Evolutionary conservation across 2,888 invertebrate genomes (phyloP).

Genomic region (Plagodis dolabraria): DNA sequence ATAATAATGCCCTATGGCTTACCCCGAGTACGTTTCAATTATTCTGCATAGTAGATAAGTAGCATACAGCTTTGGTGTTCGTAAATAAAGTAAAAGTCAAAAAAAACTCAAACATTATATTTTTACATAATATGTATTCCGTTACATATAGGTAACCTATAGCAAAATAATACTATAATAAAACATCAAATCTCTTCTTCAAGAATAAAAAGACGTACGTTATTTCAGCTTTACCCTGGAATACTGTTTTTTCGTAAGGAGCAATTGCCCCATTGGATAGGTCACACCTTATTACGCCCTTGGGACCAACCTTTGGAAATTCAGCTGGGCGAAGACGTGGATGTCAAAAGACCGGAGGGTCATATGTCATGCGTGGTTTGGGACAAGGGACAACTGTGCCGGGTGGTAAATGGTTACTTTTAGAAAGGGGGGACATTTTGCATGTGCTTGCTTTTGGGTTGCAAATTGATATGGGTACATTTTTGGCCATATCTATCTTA

Average conservation of each 20-base stretch:
- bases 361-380: slow-evolving; percentile 72
- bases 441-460: slow-evolving; percentile 6
- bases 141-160: too few relatives aligned
- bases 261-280: slow-evolving; percentile 1
- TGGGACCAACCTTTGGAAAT: slow-evolving; percentile 54
- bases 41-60: too few relatives aligned
- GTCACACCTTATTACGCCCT: background rate
- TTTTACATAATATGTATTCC: too few relatives aligned
- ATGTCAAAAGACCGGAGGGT: slow-evolving; percentile 64
- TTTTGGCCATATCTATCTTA: background rate
- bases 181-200: too few relatives aligned
- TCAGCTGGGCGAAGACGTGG: slow-evolving; percentile 45
- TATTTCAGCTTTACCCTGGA: too few relatives aligned
- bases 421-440: slow-evolving; percentile 6
- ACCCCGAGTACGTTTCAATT: too few relatives aligned
- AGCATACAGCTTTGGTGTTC: too few relatives aligned
- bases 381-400: slow-evolving; percentile 56
- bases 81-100: too few relatives aligned
- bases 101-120: too few relatives aligned
- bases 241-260: background rate
- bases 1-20: too few relatives aligned
- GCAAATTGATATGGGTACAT: background rate
- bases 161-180: too few relatives aligned
- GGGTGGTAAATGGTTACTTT: slow-evolving; percentile 60
- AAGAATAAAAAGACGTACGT: too few relatives aligned